Evolutionary conservation across 2,888 invertebrate genomes (phyloP), one percentile per base, ranked within the genome.

Genomic region (Heliothis peltigera): DNA sequence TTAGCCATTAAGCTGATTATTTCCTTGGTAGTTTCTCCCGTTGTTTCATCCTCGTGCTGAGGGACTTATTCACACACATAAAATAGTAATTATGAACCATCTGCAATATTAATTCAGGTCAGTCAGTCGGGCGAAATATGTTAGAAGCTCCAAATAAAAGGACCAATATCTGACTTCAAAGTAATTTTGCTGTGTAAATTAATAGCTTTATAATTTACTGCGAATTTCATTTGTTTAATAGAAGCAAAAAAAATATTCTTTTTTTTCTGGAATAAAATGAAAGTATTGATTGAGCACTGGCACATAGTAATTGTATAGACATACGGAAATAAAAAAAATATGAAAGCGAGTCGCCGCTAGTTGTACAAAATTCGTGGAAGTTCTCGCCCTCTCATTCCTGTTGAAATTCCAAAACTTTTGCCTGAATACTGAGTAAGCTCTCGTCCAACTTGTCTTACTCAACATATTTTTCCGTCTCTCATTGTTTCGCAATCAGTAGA

Each of bases 401-500:
- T 53, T 25, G 39, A 46, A 55, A 55, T 67, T 51, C 7, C 18
- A 10, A 55, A 67, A 63, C 51, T 73, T 72, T 60, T 55, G 51
- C 52, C 47, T 49, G 43, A 53, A 51, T 17, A 25, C 10, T 49
- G 59, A 49, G 60, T 43, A 58, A 62, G 51, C 47, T 59, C 46
- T 54, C 18, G 21, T 8, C 21, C 44, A 77, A 73, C 51, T 68
- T 73, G 44, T 32, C 57, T 25, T 18, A 48, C 15, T n/a, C 65
- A 51, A 21, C 32, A 21, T 18, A 72, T 35, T 65, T 57, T 51
- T 54, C 35, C 32, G 18, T 57, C 21, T 15, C 65, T 60, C 48
- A 77, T 60, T 57, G 66, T 54, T 58, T 51, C 7, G 43, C 57
- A 61, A 64, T 71, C 35, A 62, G 42, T 46, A 59, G 43, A 70